These are phyloP conservation scores for Trichomycterus rosablanca DNA, from an alignment of 2,113 vertebrate species.

Conservation along the genomic window DNA sequence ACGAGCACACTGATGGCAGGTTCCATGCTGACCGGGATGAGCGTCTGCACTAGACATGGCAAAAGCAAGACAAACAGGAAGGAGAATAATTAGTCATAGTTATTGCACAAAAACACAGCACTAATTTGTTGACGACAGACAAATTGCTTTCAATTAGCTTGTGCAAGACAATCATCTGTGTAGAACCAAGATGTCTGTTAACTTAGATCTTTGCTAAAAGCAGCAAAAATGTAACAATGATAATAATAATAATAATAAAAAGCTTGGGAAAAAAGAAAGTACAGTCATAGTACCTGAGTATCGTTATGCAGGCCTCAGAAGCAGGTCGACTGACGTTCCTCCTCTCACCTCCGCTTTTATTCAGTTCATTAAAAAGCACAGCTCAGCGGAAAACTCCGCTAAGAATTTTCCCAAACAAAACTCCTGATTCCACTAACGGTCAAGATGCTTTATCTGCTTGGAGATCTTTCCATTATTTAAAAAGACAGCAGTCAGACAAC, in stretches of 20 bases:
- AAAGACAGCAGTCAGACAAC: slow-evolving; percentile 8
- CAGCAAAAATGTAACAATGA: background rate
- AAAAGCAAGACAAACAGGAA: background rate
- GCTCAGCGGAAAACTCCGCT: slow-evolving; percentile 73
- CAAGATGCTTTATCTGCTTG: slow-evolving; percentile 17
- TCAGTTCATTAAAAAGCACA: slow-evolving; percentile 48
- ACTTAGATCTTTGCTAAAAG: no score
- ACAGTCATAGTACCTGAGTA: slow-evolving; percentile 41
- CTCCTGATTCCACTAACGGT: slow-evolving; percentile 3
- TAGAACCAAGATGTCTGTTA: no score
- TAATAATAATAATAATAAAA: background rate
- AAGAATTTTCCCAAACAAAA: slow-evolving; percentile 17
- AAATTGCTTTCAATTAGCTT: no score
- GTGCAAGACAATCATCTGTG: no score
- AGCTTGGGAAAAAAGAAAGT: background rate
- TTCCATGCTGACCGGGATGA: slow-evolving; percentile 55
- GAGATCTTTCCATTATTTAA: slow-evolving; percentile 37
- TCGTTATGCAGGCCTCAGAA: slow-evolving; percentile 11
- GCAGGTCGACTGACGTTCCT: slow-evolving; percentile 11
- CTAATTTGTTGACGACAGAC: no score
- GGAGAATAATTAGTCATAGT: background rate
- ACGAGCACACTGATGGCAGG: slow-evolving; percentile 62
- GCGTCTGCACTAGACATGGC: slow-evolving; percentile 8
- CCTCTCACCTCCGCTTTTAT: slow-evolving; percentile 48
- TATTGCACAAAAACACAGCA: background rate